These are phyloP conservation scores for Stenotaenia linearis DNA, from an alignment of 2,888 invertebrate species.

Conservation along the genomic window DNA sequence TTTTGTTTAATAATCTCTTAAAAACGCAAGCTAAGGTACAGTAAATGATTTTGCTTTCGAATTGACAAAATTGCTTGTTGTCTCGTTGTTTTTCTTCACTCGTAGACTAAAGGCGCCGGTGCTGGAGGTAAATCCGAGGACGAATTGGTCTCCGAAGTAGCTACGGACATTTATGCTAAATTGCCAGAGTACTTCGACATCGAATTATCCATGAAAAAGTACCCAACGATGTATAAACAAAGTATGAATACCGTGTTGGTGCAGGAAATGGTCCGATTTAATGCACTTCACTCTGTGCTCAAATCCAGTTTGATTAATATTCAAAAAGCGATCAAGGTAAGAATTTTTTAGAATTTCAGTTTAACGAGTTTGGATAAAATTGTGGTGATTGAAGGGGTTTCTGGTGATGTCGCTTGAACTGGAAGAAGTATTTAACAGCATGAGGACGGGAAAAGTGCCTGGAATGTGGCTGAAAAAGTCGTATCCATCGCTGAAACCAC, in stretches of 20 bases:
- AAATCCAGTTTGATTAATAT: constrained; percentile 46
- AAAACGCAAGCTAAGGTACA: constrained; percentile 46
- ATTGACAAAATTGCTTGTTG: too few species aligned
- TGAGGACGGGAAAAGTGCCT: constrained; percentile 66
- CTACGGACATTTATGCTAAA: constrained; percentile 66
- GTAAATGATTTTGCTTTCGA: not conserved
- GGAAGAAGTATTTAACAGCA: constrained; percentile 76
- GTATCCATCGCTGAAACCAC: constrained; percentile 50
- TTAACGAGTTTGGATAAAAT: not conserved
- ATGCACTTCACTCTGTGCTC: constrained; percentile 45
- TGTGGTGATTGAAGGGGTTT: constrained; percentile 55
- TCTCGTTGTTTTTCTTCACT: not conserved
- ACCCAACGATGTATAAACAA: constrained; percentile 36
- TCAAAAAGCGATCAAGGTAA: constrained; percentile 49
- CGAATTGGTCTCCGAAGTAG: constrained; percentile 69
- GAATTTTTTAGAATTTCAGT: not conserved
- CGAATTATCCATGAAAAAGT: constrained; percentile 38
- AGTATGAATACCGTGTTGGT: constrained; percentile 51
- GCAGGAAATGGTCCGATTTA: constrained; percentile 51
- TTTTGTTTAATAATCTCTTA: constrained; percentile 49
- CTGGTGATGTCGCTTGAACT: constrained; percentile 79
- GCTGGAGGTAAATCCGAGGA: constrained; percentile 66
- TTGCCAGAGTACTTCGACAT: constrained; percentile 47
- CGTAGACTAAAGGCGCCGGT: constrained; percentile 47
- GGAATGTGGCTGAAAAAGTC: constrained; percentile 50